Evolutionary conservation across 1,140 invertebrate genomes (phyloP).

Genomic region (Lucilia cuprina): DNA sequence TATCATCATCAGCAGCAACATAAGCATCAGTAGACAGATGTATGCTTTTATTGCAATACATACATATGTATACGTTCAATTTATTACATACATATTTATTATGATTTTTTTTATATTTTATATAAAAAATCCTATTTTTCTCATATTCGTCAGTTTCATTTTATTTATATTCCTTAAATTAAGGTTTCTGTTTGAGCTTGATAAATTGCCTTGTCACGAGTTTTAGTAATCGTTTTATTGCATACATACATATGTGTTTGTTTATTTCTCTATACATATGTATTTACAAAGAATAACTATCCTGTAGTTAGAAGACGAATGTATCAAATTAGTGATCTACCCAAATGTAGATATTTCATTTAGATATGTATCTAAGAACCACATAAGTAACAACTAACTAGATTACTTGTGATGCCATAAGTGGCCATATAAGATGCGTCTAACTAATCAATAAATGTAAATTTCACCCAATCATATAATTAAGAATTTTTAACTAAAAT

Average conservation of each 20-base stretch:
- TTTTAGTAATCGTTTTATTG: constrained; percentile 28
- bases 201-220: constrained; percentile 33
- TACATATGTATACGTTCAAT: neutral
- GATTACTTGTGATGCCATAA: no score
- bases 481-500: no score
- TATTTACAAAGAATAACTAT: no score
- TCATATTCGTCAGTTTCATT: neutral
- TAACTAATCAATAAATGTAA: no score
- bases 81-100: no score
- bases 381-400: no score
- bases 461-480: no score
- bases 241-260: neutral
- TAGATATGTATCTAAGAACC: no score
- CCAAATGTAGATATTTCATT: no score
- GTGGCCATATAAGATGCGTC: no score
- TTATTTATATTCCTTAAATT: constrained; percentile 27
- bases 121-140: neutral
- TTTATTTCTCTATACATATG: neutral
- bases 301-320: no score
- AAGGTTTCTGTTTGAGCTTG: constrained; percentile 28
- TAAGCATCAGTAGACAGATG: neutral
- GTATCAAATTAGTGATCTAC: no score
- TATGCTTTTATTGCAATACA: neutral
- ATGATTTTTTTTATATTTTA: neutral
- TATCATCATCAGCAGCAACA: neutral